phyloP scores from a whole-genome alignment of 2,888 invertebrate genomes.

The Axea sp. region DNA sequence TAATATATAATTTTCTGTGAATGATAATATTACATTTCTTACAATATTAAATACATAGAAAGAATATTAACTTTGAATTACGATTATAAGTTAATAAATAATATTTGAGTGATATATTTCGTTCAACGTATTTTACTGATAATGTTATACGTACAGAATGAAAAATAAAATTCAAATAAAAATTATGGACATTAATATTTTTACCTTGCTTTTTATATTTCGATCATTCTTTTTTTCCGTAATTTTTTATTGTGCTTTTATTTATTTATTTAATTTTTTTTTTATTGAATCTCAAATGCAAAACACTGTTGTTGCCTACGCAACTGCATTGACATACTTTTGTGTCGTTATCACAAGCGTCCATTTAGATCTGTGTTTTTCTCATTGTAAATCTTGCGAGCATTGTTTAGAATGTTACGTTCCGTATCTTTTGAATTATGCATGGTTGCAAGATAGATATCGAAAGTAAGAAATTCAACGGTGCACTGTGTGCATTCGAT shows the following conservation, averaged over 20 bases:
- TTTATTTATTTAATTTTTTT: background rate
- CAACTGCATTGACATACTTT: conserved; percentile 50
- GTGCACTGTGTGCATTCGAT: conserved; percentile 19
- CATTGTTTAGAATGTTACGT: conserved; percentile 49
- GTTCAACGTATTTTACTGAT: too few species aligned
- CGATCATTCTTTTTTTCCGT: conserved; percentile 5
- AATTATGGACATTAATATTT: too few species aligned
- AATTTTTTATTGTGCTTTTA: background rate
- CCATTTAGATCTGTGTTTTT: conserved; percentile 24
- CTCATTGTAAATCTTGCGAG: conserved; percentile 16
- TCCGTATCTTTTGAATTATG: conserved; percentile 41
- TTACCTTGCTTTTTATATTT: too few species aligned
- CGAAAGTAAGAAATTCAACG: conserved; percentile 4
- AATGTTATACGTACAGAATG: too few species aligned
- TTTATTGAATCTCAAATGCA: background rate
- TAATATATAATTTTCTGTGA: too few species aligned
- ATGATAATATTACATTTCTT: too few species aligned
- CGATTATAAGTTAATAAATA: too few species aligned
- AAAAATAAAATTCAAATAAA: too few species aligned
- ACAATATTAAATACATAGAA: too few species aligned
- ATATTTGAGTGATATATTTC: too few species aligned
- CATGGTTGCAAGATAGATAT: conserved; percentile 38
- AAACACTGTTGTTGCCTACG: background rate
- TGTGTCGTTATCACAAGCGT: conserved; percentile 30
- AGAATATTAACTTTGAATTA: too few species aligned